Evolutionary conservation across 2,888 invertebrate species (phyloP).

Genomic region (Melieria picta): DNA sequence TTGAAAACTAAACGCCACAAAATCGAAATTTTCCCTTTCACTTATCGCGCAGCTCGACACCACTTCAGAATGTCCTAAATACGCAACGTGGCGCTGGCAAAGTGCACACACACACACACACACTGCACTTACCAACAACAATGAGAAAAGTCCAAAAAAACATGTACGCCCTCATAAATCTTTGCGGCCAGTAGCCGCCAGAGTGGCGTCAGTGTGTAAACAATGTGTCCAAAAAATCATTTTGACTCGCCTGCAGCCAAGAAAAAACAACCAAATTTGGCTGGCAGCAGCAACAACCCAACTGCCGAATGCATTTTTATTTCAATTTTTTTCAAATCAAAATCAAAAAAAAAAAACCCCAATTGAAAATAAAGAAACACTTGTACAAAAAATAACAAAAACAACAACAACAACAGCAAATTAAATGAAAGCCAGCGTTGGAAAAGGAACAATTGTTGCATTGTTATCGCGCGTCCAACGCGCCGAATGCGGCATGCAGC

Average conservation of each 20-base stretch:
- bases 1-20: conserved; percentile 15
- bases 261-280: conserved; percentile 5
- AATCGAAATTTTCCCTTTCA: not conserved
- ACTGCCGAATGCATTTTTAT: not conserved
- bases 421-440: too few relatives aligned
- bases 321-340: too few relatives aligned
- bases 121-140: conserved; percentile 7
- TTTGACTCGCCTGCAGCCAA: not conserved
- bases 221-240: conserved; percentile 43
- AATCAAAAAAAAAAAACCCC: too few relatives aligned
- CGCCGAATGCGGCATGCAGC: not conserved
- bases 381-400: too few relatives aligned
- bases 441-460: not conserved
- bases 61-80: conserved; percentile 57
- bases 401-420: too few relatives aligned
- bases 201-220: conserved; percentile 62
- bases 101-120: not conserved
- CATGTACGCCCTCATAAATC: conserved; percentile 57
- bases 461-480: conserved; percentile 11
- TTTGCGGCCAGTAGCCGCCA: conserved; percentile 56
- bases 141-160: conserved; percentile 41
- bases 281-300: not conserved
- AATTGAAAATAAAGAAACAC: too few relatives aligned
- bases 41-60: conserved; percentile 48
- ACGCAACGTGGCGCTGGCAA: not conserved